Percentiles rank a stretch among this genome's conserved stretches.
Evolutionary conservation across 2,888 invertebrate species (phyloP).

Genomic region (Cremastinae sp.): DNA sequence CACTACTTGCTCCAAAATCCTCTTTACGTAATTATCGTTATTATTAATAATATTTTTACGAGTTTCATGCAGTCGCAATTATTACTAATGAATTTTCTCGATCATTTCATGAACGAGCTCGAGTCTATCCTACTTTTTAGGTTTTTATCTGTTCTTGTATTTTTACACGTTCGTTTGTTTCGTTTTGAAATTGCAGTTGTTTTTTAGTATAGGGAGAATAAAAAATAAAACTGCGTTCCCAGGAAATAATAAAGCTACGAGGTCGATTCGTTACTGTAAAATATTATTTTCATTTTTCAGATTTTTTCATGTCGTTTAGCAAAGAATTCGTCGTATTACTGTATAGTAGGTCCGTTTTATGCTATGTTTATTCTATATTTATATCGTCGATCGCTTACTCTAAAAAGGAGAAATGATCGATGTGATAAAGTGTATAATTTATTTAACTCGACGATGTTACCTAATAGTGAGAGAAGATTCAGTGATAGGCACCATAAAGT

Average conservation of each 20-base stretch:
- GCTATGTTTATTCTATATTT: conserved; percentile 2
- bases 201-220: too few species aligned
- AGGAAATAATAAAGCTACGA: too few species aligned
- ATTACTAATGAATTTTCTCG: conserved; percentile 17
- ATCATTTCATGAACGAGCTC: conserved; percentile 34
- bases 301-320: too few species aligned
- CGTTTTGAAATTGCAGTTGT: too few species aligned
- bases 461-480: conserved; percentile 67
- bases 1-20: conserved; percentile 71
- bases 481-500: conserved; percentile 73
- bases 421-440: conserved; percentile 19
- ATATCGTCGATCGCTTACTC: conserved; percentile 15
- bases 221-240: too few species aligned
- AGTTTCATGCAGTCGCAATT: conserved; percentile 31
- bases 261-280: too few species aligned
- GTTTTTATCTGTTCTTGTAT: conserved; percentile 9
- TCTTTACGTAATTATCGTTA: conserved; percentile 16
- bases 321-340: conserved; percentile 25
- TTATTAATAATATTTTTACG: not conserved
- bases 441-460: conserved; percentile 52
- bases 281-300: too few species aligned
- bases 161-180: conserved; percentile 15
- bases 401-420: conserved; percentile 19
- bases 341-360: conserved; percentile 33
- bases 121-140: conserved; percentile 4